These are phyloP conservation scores for Mesocricetus auratus DNA, from an alignment of 2,113 vertebrate genomes.

Conservation along the genomic window DNA sequence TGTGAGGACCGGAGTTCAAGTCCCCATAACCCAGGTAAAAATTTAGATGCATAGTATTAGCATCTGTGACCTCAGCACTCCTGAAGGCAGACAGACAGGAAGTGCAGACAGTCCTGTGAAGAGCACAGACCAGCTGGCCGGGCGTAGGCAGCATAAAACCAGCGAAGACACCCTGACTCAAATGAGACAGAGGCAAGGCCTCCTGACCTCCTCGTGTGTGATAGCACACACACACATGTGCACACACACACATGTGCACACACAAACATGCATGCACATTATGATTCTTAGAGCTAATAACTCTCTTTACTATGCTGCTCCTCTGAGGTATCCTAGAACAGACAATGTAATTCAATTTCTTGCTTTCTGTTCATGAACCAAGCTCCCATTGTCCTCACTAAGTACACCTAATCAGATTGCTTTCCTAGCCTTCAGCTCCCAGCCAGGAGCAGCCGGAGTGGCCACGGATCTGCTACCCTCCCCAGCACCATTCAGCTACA, in stretches of 20 bases:
- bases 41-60: background rate
- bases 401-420: background rate
- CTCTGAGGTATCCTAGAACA: background rate
- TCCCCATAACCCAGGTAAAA: background rate
- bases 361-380: background rate
- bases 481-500: background rate
- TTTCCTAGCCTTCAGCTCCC: background rate
- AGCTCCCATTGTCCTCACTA: rapidly evolving
- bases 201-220: background rate
- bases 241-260: background rate
- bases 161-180: background rate
- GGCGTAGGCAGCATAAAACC: background rate
- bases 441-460: rapidly evolving
- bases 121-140: no score
- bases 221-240: background rate
- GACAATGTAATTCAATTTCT: background rate
- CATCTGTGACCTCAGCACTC: background rate
- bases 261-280: background rate
- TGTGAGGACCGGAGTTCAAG: background rate
- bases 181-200: background rate
- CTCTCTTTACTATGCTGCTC: background rate
- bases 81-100: background rate
- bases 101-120: background rate
- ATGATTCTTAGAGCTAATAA: background rate
- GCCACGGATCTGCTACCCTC: no score